Evolutionary conservation across 2,888 invertebrate genomes (phyloP).

Genomic region (Idaea aversata): DNA sequence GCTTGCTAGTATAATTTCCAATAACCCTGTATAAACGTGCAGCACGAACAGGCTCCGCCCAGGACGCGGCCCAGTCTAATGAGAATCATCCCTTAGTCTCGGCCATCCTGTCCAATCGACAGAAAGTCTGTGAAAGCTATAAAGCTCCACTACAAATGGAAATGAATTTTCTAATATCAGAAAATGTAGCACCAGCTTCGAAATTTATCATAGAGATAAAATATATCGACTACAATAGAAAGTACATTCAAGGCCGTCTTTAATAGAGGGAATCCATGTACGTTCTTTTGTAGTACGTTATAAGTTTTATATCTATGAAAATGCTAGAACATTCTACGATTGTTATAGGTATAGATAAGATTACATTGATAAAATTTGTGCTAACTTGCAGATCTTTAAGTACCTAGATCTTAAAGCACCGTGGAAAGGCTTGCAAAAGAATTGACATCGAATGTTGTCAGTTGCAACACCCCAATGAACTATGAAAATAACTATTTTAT

Average conservation of each 20-base stretch:
- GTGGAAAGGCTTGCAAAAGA: slow-evolving; percentile 9
- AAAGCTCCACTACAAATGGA: not conserved
- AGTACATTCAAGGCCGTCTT: not conserved
- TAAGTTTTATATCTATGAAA: not conserved
- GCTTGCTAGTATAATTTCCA: too few species aligned
- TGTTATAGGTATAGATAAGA: not conserved
- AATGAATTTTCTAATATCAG: not conserved
- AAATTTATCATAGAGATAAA: not conserved
- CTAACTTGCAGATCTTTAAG: not conserved
- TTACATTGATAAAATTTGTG: not conserved
- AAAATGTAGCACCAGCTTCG: not conserved
- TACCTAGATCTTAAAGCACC: slow-evolving; percentile 4
- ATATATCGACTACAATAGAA: not conserved
- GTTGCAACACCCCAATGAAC: not conserved
- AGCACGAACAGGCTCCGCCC: too few species aligned
- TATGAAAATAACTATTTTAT: not conserved
- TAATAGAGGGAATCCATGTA: not conserved
- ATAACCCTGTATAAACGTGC: too few species aligned
- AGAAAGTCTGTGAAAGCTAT: not conserved
- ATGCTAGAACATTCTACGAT: not conserved
- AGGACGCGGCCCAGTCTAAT: too few species aligned
- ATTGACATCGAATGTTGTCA: slow-evolving; percentile 4
- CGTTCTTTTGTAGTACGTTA: not conserved
- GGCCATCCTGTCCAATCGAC: not conserved
- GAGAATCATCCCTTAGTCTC: too few species aligned